These are phyloP conservation scores for Cotesia vestalis DNA, from an alignment of 1,140 invertebrate genomes.

Conservation along the genomic window DNA sequence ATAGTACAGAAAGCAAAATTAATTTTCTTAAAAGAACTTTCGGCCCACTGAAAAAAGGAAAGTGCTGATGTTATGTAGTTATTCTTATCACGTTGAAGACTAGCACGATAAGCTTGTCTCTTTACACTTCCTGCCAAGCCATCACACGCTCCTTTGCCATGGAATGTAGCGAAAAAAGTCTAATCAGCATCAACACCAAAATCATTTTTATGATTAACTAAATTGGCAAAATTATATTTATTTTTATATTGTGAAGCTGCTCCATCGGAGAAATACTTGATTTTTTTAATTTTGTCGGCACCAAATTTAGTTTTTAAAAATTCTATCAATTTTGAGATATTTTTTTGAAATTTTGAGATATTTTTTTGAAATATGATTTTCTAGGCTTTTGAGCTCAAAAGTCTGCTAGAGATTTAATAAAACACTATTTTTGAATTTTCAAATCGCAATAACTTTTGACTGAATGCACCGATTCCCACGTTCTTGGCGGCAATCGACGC, in stretches of 20 bases:
- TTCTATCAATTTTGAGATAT: constrained; percentile 10
- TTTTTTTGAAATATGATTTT: no score
- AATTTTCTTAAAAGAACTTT: constrained; percentile 35
- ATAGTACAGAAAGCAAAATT: constrained; percentile 28
- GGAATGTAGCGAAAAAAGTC: constrained; percentile 14
- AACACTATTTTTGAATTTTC: no score
- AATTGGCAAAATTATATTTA: constrained; percentile 5
- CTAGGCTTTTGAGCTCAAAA: no score
- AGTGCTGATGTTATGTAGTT: not conserved
- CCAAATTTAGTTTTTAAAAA: constrained; percentile 11
- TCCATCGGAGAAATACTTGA: constrained; percentile 5
- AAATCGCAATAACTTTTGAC: no score
- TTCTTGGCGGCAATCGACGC: no score
- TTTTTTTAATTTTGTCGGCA: constrained; percentile 7
- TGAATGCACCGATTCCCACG: no score
- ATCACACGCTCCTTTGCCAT: constrained; percentile 21
- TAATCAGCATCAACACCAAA: not conserved
- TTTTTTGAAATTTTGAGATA: no score
- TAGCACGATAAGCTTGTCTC: constrained; percentile 38
- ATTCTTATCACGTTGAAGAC: constrained; percentile 37
- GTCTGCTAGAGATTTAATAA: no score
- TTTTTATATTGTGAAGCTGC: constrained; percentile 9
- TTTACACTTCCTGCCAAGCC: constrained; percentile 33
- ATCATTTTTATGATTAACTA: not conserved
- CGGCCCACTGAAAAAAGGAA: constrained; percentile 29